A percentile compares a stretch with the other conserved stretches of the same genome.
phyloP scores from a whole-genome alignment of 2,888 invertebrate genomes.

The Hyposoter dolosus region DNA sequence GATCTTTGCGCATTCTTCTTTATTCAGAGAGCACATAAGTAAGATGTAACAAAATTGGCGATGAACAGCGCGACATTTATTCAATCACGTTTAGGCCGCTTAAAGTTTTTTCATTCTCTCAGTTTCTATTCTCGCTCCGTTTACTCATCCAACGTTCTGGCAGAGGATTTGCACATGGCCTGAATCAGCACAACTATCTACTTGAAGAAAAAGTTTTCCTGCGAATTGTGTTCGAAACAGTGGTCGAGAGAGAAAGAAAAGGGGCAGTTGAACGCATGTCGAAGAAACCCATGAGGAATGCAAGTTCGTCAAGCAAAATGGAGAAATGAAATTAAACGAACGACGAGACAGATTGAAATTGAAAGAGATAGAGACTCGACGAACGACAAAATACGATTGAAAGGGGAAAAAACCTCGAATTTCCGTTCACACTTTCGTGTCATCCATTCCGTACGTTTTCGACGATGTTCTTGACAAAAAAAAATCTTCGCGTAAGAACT shows the following conservation, averaged over 20 bases:
- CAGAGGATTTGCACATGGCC: background rate
- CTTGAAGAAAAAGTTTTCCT: background rate
- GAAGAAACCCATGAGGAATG: background rate
- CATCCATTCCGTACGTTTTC: conserved; percentile 40
- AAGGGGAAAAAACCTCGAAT: conserved; percentile 36
- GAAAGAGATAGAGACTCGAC: background rate
- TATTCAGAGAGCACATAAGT: background rate
- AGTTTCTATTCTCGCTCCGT: background rate
- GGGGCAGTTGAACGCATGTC: background rate
- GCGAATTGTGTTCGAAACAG: background rate
- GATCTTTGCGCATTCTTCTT: conserved; percentile 4
- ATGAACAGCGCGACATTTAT: background rate
- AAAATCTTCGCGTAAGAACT: background rate
- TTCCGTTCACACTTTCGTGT: conserved; percentile 48
- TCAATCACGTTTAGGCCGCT: conserved; percentile 9
- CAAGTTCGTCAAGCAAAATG: background rate
- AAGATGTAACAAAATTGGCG: background rate
- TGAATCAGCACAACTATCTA: background rate
- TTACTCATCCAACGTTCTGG: background rate
- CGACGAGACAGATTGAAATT: background rate
- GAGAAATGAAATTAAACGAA: background rate
- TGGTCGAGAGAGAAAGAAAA: background rate
- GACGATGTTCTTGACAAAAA: background rate
- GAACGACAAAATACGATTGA: background rate
- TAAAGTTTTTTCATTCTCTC: background rate